Base-by-base conservation (phyloP, 2,888 invertebrate genomes). In the Archips crataeganus region DNA sequence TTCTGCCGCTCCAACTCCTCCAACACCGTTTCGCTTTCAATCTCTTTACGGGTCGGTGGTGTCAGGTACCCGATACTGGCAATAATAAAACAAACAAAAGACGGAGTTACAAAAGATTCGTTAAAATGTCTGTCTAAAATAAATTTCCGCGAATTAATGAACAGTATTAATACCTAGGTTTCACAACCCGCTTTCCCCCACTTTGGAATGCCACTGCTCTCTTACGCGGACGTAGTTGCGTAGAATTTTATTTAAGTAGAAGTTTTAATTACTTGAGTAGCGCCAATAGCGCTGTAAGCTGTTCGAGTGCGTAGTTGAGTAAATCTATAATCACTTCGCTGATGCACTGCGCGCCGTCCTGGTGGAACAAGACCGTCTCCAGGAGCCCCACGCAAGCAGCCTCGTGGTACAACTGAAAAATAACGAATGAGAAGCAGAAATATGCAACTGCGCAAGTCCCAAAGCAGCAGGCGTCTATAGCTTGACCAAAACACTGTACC, bases 331-430 rank as follows among this genome's bases (percentile, higher is more conserved):
- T 95, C 1, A 96, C 92, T 70, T 98, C 98, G 65, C 96, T 96
- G 73, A 98, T 92, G 59, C 97, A 96, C 84, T 97, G 97, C 70
- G 97, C 97, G 4, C 97, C 96, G 79, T 97, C 97, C 36, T 96
- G 95, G 86, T 98, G 98, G 84, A 96, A 99, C 60, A 98, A 89
- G 2, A 98, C 96, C 0, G 97, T 96, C 91, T 98, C 98, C 64
- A 99, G 88, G 0, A 99, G 90, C 11, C 98, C 97, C 39, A 98
- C 95, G 0, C 96, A 96, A 0, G 97, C 96, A 0, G 97, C 97
- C 90, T 98, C 98, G 84, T 98, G 98, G 87, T 97, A 97, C 61
- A 97, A 81, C 96, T 95, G 77, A 5, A n/a, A 51, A 51, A 64
- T 8, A 57, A 32, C 10, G 2, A 11, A 36, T 45, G 9, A 23